Conservation (phyloP, 1,140 invertebrate genomes). For the Schlechtendalia chinensis region DNA sequence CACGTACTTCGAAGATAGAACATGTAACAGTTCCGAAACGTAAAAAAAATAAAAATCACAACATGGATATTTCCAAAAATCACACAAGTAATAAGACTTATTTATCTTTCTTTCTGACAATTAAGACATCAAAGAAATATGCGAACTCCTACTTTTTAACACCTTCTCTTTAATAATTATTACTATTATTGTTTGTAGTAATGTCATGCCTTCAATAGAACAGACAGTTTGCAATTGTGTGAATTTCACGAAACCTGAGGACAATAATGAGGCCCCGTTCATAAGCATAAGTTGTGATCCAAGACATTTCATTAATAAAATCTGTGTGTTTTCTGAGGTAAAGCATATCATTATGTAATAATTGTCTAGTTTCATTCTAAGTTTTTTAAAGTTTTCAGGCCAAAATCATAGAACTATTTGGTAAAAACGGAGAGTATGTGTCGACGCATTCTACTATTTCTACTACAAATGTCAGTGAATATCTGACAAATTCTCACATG, state of each 20-base stretch:
- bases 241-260: constrained; percentile 3
- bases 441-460: not conserved
- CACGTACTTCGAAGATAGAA: no score
- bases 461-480: not conserved
- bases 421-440: constrained; percentile 21
- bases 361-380: not conserved
- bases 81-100: no score
- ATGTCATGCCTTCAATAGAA: not conserved
- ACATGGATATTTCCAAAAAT: no score
- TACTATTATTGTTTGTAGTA: constrained; percentile 7
- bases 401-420: constrained; percentile 23
- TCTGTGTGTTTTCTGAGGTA: constrained; percentile 9
- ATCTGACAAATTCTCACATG: not conserved
- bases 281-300: not conserved
- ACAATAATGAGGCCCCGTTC: not conserved
- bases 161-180: not conserved
- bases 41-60: no score
- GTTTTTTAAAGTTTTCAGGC: constrained; percentile 24
- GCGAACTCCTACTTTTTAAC: no score
- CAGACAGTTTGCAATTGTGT: not conserved
- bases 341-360: not conserved
- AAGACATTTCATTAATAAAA: not conserved
- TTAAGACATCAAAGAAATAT: no score
- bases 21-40: no score
- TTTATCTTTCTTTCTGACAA: no score